Base-by-base conservation (phyloP, 2,888 invertebrate genomes). In the Megaustenia siamemsis region DNA sequence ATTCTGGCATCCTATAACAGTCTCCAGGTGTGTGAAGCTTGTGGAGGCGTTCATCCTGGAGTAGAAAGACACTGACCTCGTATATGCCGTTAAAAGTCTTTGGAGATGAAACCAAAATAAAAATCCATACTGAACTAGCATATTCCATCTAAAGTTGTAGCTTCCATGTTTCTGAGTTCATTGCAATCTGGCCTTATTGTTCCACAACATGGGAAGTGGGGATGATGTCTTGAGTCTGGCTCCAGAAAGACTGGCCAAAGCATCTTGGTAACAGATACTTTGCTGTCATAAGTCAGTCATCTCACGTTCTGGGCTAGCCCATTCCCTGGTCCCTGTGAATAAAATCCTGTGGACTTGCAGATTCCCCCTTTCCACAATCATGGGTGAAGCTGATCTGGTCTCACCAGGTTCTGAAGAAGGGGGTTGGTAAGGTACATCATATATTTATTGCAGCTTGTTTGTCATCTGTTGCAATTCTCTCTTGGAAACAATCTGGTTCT, bases 151-250 rank as follows among this genome's bases (percentile, higher is more conserved):
- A n/a, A 24, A n/a, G n/a, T n/a, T 60, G 5, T 63, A 32, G 5
- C 45, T 63, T n/a, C n/a, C n/a, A n/a, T 66, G 66, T 28, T 79
- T 66, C 28, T 79, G 66, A 18, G 79, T 63, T 63, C 63, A 38
- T 21, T 82, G 75, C 21, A 75, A 15, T 21, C 45, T 43, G 5
- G 66, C 66, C 40, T 82, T 82, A 40, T 82, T 82, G 45, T 63
- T 75, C 82, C 82, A 82, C 24, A 75, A n/a, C 28, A 53, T 21
- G 35, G 75, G 63, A 10, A 66, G 75, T 21, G 80, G 80, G 49
- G 80, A 68, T 40, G 82, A 35, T 15, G 40, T 43, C 45, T 82
- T 82, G 32, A 82, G 66, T 0, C 82, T 40, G 32, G 82, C 82
- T 24, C 83, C 83, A 8, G 83, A 83, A n/a, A 81, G n/a, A n/a